Percentiles rank a stretch among this genome's conserved stretches.
These are phyloP conservation scores for Danio choprae DNA, from an alignment of 2,797 vertebrate species.

Conservation along the genomic window DNA sequence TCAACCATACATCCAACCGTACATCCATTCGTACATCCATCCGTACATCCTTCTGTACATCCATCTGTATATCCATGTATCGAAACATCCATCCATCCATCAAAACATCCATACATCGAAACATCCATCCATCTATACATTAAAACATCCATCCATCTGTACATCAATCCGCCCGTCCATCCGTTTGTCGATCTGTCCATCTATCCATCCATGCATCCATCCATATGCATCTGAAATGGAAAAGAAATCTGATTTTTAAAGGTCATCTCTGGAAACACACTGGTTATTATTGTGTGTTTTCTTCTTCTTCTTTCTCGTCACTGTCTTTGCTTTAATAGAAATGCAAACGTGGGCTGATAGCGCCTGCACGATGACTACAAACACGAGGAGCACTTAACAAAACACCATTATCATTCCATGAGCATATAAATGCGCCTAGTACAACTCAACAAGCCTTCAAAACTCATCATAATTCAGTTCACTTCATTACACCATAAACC, in stretches of 20 bases:
- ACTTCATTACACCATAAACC: conserved; percentile 50
- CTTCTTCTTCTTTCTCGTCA: neutral
- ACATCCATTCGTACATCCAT: too few species aligned
- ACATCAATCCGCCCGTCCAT: too few species aligned
- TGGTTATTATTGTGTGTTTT: neutral
- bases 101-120: too few species aligned
- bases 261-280: neutral
- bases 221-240: neutral
- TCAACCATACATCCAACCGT: too few species aligned
- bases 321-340: neutral
- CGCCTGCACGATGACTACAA: neutral
- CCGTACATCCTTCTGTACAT: too few species aligned
- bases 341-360: conserved; percentile 13
- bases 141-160: too few species aligned
- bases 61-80: too few species aligned
- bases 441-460: conserved; percentile 47
- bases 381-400: conserved; percentile 25
- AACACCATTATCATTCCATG: conserved; percentile 39
- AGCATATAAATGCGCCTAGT: conserved; percentile 16
- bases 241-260: neutral
- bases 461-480: conserved; percentile 46
- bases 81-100: too few species aligned
- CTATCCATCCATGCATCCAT: too few species aligned
- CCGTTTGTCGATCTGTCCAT: too few species aligned
- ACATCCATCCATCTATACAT: too few species aligned